These are phyloP conservation scores for Thalpophila matura DNA, from an alignment of 2,888 invertebrate species.

Conservation along the genomic window DNA sequence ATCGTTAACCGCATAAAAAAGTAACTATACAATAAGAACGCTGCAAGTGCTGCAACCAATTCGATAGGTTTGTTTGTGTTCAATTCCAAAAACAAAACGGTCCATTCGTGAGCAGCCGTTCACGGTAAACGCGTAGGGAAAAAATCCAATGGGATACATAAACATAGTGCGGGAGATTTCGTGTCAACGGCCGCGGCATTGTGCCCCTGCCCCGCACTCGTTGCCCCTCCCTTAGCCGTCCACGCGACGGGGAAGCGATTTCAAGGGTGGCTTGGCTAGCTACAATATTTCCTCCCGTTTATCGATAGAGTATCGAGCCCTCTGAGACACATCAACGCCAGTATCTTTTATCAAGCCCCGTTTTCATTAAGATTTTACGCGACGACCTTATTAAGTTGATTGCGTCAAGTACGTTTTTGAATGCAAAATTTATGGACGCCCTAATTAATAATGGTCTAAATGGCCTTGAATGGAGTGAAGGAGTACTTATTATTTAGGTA, in stretches of 20 bases:
- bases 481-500: too few species aligned
- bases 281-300: constrained; percentile 77
- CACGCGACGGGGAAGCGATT: constrained; percentile 81
- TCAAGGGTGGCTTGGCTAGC: constrained; percentile 82
- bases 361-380: constrained; percentile 73
- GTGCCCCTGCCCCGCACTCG: constrained; percentile 70
- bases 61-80: constrained; percentile 66
- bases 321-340: constrained; percentile 81
- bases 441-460: constrained; percentile 49
- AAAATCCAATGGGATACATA: constrained; percentile 85
- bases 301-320: constrained; percentile 84
- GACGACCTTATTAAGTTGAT: constrained; percentile 76
- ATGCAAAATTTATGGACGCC: constrained; percentile 59
- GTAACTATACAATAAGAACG: constrained; percentile 14
- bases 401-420: constrained; percentile 56
- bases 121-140: constrained; percentile 81
- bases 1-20: constrained; percentile 17
- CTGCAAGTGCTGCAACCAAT: constrained; percentile 43
- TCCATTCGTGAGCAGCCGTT: constrained; percentile 80
- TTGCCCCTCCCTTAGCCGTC: constrained; percentile 66
- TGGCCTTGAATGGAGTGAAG: constrained; percentile 34
- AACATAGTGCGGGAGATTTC: constrained; percentile 85
- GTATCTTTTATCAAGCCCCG: constrained; percentile 79
- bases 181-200: constrained; percentile 88
- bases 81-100: constrained; percentile 78